A percentile compares a stretch with the other conserved stretches of the same genome.
These are phyloP conservation scores for Tetragonula clypearis DNA, from an alignment of 1,140 invertebrate species.

Conservation along the genomic window DNA sequence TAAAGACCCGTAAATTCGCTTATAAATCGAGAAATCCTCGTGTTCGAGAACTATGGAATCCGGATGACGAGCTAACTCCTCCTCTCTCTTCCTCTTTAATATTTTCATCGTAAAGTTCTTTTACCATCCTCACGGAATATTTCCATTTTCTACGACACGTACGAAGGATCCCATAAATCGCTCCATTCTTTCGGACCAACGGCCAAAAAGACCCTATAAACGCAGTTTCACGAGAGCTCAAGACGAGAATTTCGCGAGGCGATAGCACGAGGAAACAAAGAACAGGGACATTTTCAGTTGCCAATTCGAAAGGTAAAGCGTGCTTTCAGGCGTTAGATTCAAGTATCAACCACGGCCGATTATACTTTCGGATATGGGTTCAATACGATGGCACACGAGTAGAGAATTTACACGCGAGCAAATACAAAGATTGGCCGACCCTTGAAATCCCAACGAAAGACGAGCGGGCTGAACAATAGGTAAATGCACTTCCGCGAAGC, in stretches of 20 bases:
- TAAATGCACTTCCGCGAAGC: conserved; percentile 61
- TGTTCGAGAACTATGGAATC: not conserved
- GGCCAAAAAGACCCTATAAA: not conserved
- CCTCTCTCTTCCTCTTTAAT: too few species aligned
- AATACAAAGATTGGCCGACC: conserved; percentile 52
- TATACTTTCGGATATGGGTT: not conserved
- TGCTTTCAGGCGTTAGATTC: not conserved
- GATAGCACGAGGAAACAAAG: not conserved
- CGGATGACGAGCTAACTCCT: not conserved
- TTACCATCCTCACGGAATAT: too few species aligned
- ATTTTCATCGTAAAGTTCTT: not conserved
- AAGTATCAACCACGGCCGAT: conserved; percentile 11
- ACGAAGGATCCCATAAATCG: not conserved
- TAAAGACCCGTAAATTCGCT: too few species aligned
- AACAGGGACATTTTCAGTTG: not conserved
- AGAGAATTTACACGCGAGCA: conserved; percentile 48
- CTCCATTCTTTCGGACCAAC: not conserved
- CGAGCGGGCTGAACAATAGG: conserved; percentile 58
- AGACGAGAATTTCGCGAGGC: not conserved
- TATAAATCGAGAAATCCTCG: too few species aligned
- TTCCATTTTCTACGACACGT: not conserved
- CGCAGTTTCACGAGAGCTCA: not conserved
- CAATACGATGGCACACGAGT: not conserved
- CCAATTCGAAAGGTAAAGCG: not conserved
- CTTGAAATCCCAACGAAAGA: conserved; percentile 61